Evolutionary conservation across 2,888 invertebrate genomes (phyloP), one percentile per base, ranked within the genome.

Genomic region (Cantharis rufa): DNA sequence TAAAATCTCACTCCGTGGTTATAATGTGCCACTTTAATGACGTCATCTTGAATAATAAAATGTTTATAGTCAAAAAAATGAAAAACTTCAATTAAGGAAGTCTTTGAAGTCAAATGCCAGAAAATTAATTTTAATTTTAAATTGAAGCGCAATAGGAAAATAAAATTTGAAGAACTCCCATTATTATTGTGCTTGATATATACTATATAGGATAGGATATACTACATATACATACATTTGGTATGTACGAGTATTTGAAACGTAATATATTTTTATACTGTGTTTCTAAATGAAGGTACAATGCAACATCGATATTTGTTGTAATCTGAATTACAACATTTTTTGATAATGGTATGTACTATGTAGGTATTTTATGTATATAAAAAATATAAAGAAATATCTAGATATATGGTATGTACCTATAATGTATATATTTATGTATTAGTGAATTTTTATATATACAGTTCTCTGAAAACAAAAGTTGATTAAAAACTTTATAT

Each of bases 51-150:
- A 48, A 48, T n/a, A 48, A 48, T 48, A 48, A 48, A 48, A 48
- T 48, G 48, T 48, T 48, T 48, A 48, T 48, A 48, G n/a, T 7
- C 48, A 11, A 27, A 71, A 70, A 71, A 71, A 71, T 64, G 62
- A 71, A 71, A 64, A 71, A 64, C 15, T 71, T 64, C 71, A 71
- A 71, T 71, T 71, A 71, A 71, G 64, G 64, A 71, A 64, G 18
- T 28, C 71, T 71, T 71, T 71, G 71, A 71, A 71, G 71, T 71
- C 62, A 71, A 71, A 24, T 71, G 63, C 63, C 63, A 28, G 71
- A 64, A 71, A 71, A 71, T 71, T 71, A 71, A 71, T 71, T 71
- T 71, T 64, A 71, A 71, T 28, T 71, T 71, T 18, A 71, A 71
- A 71, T 71, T 71, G 64, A 71, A 70, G 62, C 70, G 27, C 27